Conservation (phyloP, 2,113 vertebrate genomes). For the Nestor notabilis region DNA sequence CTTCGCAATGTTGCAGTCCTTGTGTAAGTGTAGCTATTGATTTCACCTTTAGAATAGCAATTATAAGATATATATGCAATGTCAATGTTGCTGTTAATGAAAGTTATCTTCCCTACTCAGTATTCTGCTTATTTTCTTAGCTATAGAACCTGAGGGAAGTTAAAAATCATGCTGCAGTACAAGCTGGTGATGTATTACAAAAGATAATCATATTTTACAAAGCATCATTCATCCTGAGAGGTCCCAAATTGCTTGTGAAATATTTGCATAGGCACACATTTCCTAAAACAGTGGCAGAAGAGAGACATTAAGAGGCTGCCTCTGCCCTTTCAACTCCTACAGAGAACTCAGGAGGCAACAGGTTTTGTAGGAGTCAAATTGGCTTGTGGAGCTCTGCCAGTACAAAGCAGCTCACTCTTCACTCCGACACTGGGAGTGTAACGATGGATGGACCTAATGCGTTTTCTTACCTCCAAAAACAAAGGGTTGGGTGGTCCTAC, state of each 20-base stretch:
- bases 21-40: constrained; percentile 55
- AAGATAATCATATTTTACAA: neutral
- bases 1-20: constrained; percentile 29
- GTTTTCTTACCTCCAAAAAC: too few relatives aligned
- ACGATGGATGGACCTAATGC: neutral
- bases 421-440: rapidly evolving
- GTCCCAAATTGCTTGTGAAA: neutral
- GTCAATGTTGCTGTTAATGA: constrained; percentile 20
- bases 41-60: constrained; percentile 54
- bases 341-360: neutral
- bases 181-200: neutral
- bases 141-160: neutral
- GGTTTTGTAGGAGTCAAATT: rapidly evolving
- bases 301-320: neutral
- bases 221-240: neutral
- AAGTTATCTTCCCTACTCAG: constrained; percentile 18
- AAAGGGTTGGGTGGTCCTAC: neutral
- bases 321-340: neutral
- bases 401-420: neutral
- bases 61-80: constrained; percentile 35
- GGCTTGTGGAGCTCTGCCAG: neutral
- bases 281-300: neutral
- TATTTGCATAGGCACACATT: neutral
- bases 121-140: constrained; percentile 2
- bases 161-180: neutral